Conservation (phyloP, 2,888 invertebrate species). For the Matsumyia berberina region DNA sequence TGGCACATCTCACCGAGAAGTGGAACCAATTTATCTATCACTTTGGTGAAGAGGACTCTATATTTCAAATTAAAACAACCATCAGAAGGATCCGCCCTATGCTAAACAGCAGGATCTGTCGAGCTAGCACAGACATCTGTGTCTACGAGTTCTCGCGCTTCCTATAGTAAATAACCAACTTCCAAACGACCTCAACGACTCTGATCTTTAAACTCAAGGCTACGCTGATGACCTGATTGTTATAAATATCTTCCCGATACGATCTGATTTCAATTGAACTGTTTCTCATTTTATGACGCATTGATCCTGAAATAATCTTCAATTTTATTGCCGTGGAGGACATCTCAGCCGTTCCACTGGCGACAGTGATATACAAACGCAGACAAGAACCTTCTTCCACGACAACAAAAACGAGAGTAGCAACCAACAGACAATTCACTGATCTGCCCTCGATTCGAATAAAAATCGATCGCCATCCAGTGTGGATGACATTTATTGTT, state of each 20-base stretch:
- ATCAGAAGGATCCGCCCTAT: too few relatives aligned
- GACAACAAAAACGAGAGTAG: constrained; percentile 23
- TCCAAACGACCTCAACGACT: too few relatives aligned
- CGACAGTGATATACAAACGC: constrained; percentile 44
- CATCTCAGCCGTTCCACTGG: constrained; percentile 31
- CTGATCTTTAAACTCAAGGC: too few relatives aligned
- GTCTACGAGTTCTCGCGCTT: too few relatives aligned
- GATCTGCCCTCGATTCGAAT: constrained; percentile 43
- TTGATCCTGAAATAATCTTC: constrained; percentile 26
- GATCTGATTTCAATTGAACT: constrained; percentile 2
- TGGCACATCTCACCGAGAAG: too few relatives aligned
- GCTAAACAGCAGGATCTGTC: too few relatives aligned
- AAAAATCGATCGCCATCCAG: constrained; percentile 65
- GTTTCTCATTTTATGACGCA: background rate
- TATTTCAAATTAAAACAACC: too few relatives aligned
- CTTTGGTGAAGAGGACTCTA: too few relatives aligned
- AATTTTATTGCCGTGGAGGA: constrained; percentile 9
- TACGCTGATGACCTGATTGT: too few relatives aligned
- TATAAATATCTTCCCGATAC: constrained; percentile 55
- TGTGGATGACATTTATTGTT: constrained; percentile 75
- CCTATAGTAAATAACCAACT: too few relatives aligned
- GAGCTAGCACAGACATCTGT: too few relatives aligned
- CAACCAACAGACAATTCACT: constrained; percentile 6
- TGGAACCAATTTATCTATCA: too few relatives aligned
- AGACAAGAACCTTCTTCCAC: background rate